Percentiles rank a stretch among this genome's conserved stretches.
Conservation (phyloP, 2,888 invertebrate species). For the Trichacis sp. region DNA sequence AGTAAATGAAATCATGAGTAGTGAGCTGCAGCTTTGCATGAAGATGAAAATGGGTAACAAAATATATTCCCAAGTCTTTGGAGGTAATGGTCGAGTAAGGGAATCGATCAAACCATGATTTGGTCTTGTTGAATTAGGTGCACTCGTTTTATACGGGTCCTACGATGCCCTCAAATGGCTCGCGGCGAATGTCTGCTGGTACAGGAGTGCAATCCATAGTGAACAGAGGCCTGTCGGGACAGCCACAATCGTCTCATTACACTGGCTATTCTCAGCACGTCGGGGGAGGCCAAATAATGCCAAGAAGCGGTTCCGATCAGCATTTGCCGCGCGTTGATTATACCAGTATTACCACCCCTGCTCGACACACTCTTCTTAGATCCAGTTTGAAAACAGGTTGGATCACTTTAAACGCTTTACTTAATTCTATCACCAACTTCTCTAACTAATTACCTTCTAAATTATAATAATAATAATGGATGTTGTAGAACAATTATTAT, state of each 20-base stretch:
- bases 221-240: slow-evolving; percentile 66
- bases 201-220: slow-evolving; percentile 69
- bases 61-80: slow-evolving; percentile 23
- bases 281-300: slow-evolving; percentile 74
- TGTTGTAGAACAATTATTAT: too few relatives aligned
- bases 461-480: too few relatives aligned
- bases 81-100: neutral
- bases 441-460: too few relatives aligned
- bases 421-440: too few relatives aligned
- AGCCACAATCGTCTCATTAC: slow-evolving; percentile 68
- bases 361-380: slow-evolving; percentile 83
- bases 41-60: slow-evolving; percentile 7
- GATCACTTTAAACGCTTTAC: slow-evolving; percentile 12
- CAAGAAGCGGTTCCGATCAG: slow-evolving; percentile 92
- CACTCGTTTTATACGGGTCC: slow-evolving; percentile 85
- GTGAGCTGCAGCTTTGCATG: slow-evolving; percentile 30
- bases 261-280: slow-evolving; percentile 70
- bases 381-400: slow-evolving; percentile 82
- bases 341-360: slow-evolving; percentile 77
- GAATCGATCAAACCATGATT: slow-evolving; percentile 15
- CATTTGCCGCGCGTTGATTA: slow-evolving; percentile 90
- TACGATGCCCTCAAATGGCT: slow-evolving; percentile 69
- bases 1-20: too few relatives aligned
- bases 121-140: slow-evolving; percentile 70
- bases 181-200: slow-evolving; percentile 79